These are phyloP conservation scores for Neuroscelio doddi DNA, from an alignment of 2,888 invertebrate species.

Conservation along the genomic window DNA sequence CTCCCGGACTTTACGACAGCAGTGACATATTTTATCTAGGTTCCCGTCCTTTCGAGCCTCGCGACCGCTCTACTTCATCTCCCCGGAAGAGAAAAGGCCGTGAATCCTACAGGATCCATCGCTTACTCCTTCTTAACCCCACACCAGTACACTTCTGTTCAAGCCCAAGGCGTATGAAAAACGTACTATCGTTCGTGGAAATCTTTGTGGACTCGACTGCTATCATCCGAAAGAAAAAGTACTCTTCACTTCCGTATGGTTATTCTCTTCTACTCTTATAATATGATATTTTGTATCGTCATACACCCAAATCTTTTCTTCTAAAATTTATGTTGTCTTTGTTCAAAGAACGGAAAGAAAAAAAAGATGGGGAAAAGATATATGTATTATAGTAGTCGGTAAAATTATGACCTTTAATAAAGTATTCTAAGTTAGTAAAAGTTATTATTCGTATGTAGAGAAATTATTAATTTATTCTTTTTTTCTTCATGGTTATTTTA, in stretches of 20 bases:
- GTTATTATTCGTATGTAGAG: no score
- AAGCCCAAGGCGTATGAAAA: constrained; percentile 52
- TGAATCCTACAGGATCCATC: constrained; percentile 44
- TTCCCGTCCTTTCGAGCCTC: constrained; percentile 36
- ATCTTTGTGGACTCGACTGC: constrained; percentile 48
- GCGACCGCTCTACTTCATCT: constrained; percentile 47
- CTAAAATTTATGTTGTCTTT: constrained; percentile 16
- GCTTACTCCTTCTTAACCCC: constrained; percentile 49
- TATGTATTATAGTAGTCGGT: neutral
- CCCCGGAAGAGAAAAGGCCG: constrained; percentile 40
- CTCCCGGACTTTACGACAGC: constrained; percentile 21
- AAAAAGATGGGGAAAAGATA: neutral
- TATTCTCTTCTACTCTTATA: constrained; percentile 24
- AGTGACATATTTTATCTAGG: constrained; percentile 37
- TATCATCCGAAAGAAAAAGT: constrained; percentile 38
- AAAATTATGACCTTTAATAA: no score
- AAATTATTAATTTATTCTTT: no score
- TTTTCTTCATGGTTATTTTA: no score
- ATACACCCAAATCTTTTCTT: constrained; percentile 10
- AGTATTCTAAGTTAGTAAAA: no score
- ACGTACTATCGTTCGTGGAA: constrained; percentile 51
- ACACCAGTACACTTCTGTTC: no score
- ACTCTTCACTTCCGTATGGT: constrained; percentile 39
- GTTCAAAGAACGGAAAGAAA: constrained; percentile 2
- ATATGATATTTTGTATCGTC: constrained; percentile 33